phyloP scores from a whole-genome alignment of 2,797 vertebrate genomes.

The Tarsius wallacei region DNA sequence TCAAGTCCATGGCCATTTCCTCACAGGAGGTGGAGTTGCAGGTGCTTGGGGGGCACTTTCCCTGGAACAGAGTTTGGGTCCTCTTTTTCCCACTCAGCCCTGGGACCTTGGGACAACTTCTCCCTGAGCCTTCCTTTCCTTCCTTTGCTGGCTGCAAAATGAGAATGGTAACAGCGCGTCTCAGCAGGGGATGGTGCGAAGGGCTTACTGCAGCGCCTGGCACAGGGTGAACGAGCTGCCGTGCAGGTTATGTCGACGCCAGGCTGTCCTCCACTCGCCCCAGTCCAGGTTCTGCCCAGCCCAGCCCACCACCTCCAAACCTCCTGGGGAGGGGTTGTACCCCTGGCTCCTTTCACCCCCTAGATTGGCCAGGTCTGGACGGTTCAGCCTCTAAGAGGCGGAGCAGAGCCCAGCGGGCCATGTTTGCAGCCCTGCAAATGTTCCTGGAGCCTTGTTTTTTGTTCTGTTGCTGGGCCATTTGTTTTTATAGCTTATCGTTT shows the following conservation, averaged over 20 bases:
- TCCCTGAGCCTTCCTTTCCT: not conserved
- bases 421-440: constrained; percentile 74
- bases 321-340: not conserved
- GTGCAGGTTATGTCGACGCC: not conserved
- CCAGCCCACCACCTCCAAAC: not conserved
- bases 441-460: constrained; percentile 84
- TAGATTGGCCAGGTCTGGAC: constrained; percentile 40
- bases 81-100: not conserved
- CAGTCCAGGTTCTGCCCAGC: not conserved
- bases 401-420: constrained; percentile 73
- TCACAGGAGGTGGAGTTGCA: not conserved
- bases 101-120: not conserved
- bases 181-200: rapidly evolving
- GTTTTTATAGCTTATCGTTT: constrained; percentile 86
- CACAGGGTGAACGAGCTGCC: not conserved
- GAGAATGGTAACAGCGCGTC: rapidly evolving
- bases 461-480: constrained; percentile 85
- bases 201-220: not conserved
- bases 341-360: not conserved
- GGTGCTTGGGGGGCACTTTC: constrained; percentile 5
- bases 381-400: not conserved
- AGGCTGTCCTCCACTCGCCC: not conserved
- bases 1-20: constrained; percentile 8
- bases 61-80: not conserved
- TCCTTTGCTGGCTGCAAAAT: not conserved